A percentile compares a stretch with the other conserved stretches of the same genome.
These are phyloP conservation scores for Sphaeramia orbicularis DNA, from an alignment of 2,797 vertebrate genomes.

Conservation along the genomic window DNA sequence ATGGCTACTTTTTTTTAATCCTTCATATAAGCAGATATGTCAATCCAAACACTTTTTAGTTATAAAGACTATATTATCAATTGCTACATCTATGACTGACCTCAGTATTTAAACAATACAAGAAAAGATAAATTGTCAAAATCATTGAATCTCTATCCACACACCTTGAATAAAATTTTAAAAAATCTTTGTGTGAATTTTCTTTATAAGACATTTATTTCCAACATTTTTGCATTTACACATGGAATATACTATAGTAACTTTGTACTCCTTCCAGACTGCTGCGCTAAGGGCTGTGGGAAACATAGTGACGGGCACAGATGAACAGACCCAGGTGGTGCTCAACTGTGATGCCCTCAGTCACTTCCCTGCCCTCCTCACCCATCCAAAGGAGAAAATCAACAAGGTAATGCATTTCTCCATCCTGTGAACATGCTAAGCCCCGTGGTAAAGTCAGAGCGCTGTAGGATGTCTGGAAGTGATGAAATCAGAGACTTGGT, in stretches of 20 bases:
- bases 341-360: conserved; percentile 97
- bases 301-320: conserved; percentile 98
- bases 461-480: conserved; percentile 82
- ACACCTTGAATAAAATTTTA: background rate
- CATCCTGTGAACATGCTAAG: rapidly evolving
- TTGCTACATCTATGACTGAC: too few relatives aligned
- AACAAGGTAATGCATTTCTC: conserved; percentile 90
- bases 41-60: too few relatives aligned
- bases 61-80: too few relatives aligned
- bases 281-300: conserved; percentile 97
- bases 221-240: too few relatives aligned
- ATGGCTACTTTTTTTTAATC: too few relatives aligned
- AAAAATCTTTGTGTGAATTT: too few relatives aligned
- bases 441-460: background rate
- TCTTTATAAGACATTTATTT: too few relatives aligned
- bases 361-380: conserved; percentile 97
- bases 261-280: conserved; percentile 82
- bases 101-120: too few relatives aligned
- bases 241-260: background rate
- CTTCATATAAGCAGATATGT: too few relatives aligned
- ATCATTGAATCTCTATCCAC: too few relatives aligned
- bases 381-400: conserved; percentile 99
- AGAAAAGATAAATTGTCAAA: too few relatives aligned
- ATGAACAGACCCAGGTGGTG: conserved; percentile 98
- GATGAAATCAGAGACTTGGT: conserved; percentile 91